A percentile compares a stretch with the other conserved stretches of the same genome.
Conservation (phyloP, 2,888 invertebrate genomes). For the Lepidochrysops patricia region DNA sequence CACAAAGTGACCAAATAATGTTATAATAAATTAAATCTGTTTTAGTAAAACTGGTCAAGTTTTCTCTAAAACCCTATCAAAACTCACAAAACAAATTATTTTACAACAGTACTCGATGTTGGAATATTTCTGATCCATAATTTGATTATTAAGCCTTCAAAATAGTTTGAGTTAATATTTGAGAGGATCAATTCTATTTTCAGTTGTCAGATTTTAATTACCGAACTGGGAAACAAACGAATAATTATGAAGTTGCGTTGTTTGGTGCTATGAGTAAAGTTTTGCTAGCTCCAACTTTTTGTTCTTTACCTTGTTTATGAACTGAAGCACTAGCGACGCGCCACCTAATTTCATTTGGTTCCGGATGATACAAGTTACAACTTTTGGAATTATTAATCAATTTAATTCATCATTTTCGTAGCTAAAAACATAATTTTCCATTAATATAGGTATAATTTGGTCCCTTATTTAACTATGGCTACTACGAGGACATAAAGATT, state of each 20-base stretch:
- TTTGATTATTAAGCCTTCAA: not conserved
- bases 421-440: not conserved
- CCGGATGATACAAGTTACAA: conserved; percentile 2
- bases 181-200: conserved; percentile 42
- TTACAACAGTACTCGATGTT: not conserved
- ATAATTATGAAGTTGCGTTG: conserved; percentile 59
- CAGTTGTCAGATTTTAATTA: conserved; percentile 58
- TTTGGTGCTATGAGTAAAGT: conserved; percentile 55
- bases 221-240: conserved; percentile 46
- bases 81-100: not conserved
- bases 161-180: not conserved
- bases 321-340: conserved; percentile 22
- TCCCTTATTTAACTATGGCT: too few species aligned
- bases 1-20: too few species aligned
- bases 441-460: not conserved
- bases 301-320: conserved; percentile 21
- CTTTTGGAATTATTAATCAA: not conserved
- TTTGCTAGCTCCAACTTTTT: conserved; percentile 38
- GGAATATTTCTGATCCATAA: not conserved
- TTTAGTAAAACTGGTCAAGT: not conserved
- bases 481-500: not conserved
- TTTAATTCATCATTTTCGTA: not conserved
- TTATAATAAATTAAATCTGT: not conserved
- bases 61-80: not conserved
- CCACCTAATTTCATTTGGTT: not conserved